Base-by-base conservation (phyloP, 2,797 vertebrate species). In the Rhinichthys osculus region DNA sequence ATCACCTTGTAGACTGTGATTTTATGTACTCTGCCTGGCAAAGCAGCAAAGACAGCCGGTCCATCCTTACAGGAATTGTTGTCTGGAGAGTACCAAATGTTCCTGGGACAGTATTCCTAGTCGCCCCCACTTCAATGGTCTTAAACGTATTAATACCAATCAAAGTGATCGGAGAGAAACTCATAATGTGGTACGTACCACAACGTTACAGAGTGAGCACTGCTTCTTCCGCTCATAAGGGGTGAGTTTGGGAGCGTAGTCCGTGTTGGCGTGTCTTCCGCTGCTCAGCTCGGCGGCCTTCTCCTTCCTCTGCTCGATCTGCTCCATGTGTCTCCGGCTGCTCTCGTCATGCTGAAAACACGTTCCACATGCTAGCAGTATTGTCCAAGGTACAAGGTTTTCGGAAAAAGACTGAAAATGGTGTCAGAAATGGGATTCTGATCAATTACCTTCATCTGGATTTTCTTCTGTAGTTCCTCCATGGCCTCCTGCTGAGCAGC, bases 391-490 rank as follows among this genome's bases (percentile, higher is more conserved):
- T 21, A 21, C 7, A 33, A n/a, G 47, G 33, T n/a, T n/a, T 47
- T n/a, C 8, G 7, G 1, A 85, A 1, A 42, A 6, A 67, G 40
- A 23, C 77, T 64, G 62, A 27, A n/a, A 40, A 27, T 16, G 14
- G 9, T 5, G 44, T 42, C 47, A 69, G 35, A 64, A 59, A 23
- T 21, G 38, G 19, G 16, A 33, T 19, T 78, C 1, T 35, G 19
- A 71, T 67, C 17, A 30, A 38, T 85, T 91, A 97, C 98, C 96
- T 99, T 99, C 93, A 98, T 95, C 88, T 99, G 98, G 88, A 99
- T 99, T 92, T 99, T 99, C 89, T 99, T 99, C 94, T 99, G 98
- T 16, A 99, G 94, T 86, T 99, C 98, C 90, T 99, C 98, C 97
- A 99, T 96, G 81, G 98, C 98, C 88, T 99, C 98, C 89, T 99